Conservation (phyloP, 2,113 vertebrate species). For the Herpailurus yagouaroundi region DNA sequence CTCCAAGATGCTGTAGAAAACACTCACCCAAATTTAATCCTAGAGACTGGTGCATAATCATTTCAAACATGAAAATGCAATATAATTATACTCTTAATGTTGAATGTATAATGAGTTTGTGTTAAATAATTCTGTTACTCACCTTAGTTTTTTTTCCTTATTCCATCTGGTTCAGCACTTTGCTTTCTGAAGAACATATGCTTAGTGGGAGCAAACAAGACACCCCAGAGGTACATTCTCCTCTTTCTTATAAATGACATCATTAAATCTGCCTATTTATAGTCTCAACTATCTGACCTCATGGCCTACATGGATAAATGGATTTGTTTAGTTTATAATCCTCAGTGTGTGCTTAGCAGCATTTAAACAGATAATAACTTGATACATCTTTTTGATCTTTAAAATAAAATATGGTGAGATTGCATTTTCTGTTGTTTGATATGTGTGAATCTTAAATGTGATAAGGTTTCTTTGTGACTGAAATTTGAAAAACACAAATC, state of each 20-base stretch:
- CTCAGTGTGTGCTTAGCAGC: slow-evolving; percentile 73
- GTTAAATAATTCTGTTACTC: slow-evolving; percentile 44
- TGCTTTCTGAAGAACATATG: slow-evolving; percentile 60
- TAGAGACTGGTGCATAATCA: slow-evolving; percentile 14
- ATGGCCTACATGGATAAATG: slow-evolving; percentile 71
- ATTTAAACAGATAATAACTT: slow-evolving; percentile 79
- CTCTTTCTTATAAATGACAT: slow-evolving; percentile 71
- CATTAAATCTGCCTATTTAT: slow-evolving; percentile 85
- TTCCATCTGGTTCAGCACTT: slow-evolving; percentile 62
- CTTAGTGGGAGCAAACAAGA: slow-evolving; percentile 45
- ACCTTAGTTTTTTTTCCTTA: slow-evolving; percentile 29
- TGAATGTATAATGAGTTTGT: slow-evolving; percentile 23
- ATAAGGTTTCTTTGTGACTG: neutral
- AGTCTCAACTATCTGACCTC: slow-evolving; percentile 79
- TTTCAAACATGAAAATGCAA: slow-evolving; percentile 51
- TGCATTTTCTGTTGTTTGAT: slow-evolving; percentile 14
- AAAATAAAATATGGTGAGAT: slow-evolving; percentile 56
- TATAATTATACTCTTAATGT: neutral
- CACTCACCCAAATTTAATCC: slow-evolving; percentile 7
- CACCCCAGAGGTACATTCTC: neutral
- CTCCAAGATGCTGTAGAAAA: neutral
- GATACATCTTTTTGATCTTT: slow-evolving; percentile 67
- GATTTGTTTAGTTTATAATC: slow-evolving; percentile 82
- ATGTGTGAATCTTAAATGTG: neutral
- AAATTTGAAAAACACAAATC: slow-evolving; percentile 23